Evolutionary conservation across 2,113 vertebrate genomes (phyloP).

Genomic region (Chloropsis hardwickii): DNA sequence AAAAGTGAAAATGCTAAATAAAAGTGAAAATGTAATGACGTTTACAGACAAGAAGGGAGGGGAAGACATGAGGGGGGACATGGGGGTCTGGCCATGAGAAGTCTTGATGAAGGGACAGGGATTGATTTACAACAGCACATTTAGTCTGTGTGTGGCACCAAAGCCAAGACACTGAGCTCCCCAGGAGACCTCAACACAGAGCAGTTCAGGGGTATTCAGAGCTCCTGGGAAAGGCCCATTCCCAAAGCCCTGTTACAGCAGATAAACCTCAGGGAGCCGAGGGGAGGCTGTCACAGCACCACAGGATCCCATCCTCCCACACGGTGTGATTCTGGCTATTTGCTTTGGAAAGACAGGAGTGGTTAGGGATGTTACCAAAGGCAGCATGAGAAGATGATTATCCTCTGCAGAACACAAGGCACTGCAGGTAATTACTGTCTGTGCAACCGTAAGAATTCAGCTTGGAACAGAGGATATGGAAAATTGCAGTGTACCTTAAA

Average conservation of each 20-base stretch:
- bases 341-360: background rate
- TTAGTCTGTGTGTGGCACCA: background rate
- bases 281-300: fast-evolving
- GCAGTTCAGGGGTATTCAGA: background rate
- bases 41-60: background rate
- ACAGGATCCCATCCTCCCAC: background rate
- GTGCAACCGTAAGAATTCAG: background rate
- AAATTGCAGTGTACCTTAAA: background rate
- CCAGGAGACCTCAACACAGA: background rate
- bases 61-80: fast-evolving
- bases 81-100: background rate
- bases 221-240: background rate
- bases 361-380: background rate
- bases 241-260: background rate
- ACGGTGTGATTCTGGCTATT: background rate
- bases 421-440: background rate
- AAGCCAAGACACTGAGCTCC: background rate
- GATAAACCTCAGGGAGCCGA: background rate
- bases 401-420: background rate
- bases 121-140: background rate
- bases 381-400: background rate
- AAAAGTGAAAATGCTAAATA: background rate
- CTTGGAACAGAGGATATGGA: background rate
- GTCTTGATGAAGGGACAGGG: background rate
- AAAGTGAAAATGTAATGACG: background rate